Conservation (phyloP, 2,797 vertebrate genomes). For the Fratercula arctica region DNA sequence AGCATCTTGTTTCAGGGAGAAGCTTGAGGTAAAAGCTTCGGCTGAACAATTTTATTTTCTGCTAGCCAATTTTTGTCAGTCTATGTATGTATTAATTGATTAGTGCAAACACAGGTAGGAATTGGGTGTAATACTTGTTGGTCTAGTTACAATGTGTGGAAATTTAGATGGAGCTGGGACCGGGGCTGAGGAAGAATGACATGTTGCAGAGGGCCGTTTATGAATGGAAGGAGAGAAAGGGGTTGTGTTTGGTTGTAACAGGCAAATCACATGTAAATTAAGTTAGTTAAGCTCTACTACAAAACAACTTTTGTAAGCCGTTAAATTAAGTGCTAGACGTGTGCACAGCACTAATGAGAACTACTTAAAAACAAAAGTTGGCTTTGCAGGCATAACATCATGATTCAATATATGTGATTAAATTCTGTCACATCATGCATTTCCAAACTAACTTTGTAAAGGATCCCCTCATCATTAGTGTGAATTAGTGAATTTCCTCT, state of each 20-base stretch:
- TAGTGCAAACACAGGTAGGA: neutral
- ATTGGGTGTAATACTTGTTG: neutral
- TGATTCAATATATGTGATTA: neutral
- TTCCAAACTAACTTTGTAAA: neutral
- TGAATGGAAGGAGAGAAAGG: neutral
- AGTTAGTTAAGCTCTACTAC: too few species aligned
- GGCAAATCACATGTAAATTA: neutral
- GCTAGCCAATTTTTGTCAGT: neutral
- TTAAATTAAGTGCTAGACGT: neutral
- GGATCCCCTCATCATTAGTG: neutral
- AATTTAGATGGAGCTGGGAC: neutral
- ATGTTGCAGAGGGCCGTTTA: neutral
- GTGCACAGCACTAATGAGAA: neutral
- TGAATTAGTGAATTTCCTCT: neutral
- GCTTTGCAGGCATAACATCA: neutral
- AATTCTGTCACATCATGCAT: neutral
- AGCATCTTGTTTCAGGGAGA: neutral
- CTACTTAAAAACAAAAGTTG: neutral
- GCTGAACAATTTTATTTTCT: neutral
- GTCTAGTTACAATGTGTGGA: neutral
- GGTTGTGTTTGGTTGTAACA: neutral
- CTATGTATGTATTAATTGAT: neutral
- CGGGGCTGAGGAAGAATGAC: neutral
- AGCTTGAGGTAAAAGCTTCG: neutral
- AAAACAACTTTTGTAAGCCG: too few species aligned